Conservation (phyloP, 2,797 vertebrate species). For the Carapus acus region DNA sequence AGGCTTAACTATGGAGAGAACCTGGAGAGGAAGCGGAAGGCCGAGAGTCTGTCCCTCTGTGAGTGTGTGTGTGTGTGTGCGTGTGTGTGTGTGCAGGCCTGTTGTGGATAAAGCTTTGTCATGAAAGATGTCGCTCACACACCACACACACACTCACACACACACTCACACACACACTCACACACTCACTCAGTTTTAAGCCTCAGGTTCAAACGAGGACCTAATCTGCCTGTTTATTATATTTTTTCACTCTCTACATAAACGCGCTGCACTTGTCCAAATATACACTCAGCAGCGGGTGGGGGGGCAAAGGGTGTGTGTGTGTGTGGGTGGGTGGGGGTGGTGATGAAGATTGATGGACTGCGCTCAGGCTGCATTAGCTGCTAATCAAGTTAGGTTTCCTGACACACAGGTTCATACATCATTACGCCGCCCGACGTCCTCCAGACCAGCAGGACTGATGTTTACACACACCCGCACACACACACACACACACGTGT, state of each 20-base stretch:
- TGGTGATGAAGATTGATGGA: constrained; percentile 71
- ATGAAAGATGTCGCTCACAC: constrained; percentile 23
- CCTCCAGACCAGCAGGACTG: constrained; percentile 23
- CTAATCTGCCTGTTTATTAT: constrained; percentile 76
- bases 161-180: no score
- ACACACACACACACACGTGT: no score
- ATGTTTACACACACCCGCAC: constrained; percentile 11
- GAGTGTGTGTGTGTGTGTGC: constrained; percentile 6
- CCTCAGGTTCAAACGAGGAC: constrained; percentile 59
- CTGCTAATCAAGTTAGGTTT: constrained; percentile 70
- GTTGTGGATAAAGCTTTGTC: no score
- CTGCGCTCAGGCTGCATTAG: constrained; percentile 58
- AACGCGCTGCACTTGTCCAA: constrained; percentile 72
- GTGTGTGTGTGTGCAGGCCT: constrained; percentile 8
- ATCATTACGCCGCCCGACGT: constrained; percentile 47
- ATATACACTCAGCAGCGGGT: constrained; percentile 63
- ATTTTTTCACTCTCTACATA: constrained; percentile 75
- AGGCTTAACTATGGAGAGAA: no score
- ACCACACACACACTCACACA: constrained; percentile 4
- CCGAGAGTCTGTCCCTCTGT: no score
- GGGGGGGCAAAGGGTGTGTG: no score
- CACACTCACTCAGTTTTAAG: constrained; percentile 28
- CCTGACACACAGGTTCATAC: constrained; percentile 55
- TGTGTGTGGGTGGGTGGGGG: no score
- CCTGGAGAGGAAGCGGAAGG: no score